phyloP scores from a whole-genome alignment of 2,888 invertebrate species.

The Lepidochitona cinerea region DNA sequence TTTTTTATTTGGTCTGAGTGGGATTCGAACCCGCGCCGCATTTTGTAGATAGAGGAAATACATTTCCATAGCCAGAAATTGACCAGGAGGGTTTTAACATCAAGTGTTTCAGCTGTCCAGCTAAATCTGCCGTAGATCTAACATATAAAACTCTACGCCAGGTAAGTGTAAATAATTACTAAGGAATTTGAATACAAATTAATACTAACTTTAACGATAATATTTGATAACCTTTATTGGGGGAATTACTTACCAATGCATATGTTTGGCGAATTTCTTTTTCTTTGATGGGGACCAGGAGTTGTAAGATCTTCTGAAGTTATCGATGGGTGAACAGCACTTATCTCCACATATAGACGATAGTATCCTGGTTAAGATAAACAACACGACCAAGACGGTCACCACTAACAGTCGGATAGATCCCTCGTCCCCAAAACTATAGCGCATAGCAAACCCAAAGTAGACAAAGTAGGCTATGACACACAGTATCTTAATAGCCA shows the following conservation, averaged over 20 bases:
- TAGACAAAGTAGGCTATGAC: not conserved
- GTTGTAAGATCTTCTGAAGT: not conserved
- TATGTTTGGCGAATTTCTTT: not conserved
- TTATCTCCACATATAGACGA: not conserved
- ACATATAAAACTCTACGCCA: no score
- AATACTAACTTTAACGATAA: no score
- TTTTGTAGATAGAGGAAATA: no score
- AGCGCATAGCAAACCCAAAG: not conserved
- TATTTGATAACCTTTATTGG: no score
- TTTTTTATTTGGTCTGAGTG: no score
- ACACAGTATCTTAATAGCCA: not conserved
- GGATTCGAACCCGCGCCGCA: no score
- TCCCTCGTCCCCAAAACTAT: conserved; percentile 3
- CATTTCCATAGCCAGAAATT: no score
- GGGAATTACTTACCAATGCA: not conserved
- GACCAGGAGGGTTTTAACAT: no score
- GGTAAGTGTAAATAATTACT: no score
- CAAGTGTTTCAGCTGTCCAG: no score
- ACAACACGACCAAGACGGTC: not conserved
- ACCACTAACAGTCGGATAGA: not conserved
- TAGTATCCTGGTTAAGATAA: not conserved
- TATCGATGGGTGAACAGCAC: not conserved
- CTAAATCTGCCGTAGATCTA: no score
- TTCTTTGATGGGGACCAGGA: not conserved
- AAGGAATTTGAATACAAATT: no score